Evolutionary conservation across 2,113 vertebrate species (phyloP).

Genomic region (Oenanthe melanoleuca): DNA sequence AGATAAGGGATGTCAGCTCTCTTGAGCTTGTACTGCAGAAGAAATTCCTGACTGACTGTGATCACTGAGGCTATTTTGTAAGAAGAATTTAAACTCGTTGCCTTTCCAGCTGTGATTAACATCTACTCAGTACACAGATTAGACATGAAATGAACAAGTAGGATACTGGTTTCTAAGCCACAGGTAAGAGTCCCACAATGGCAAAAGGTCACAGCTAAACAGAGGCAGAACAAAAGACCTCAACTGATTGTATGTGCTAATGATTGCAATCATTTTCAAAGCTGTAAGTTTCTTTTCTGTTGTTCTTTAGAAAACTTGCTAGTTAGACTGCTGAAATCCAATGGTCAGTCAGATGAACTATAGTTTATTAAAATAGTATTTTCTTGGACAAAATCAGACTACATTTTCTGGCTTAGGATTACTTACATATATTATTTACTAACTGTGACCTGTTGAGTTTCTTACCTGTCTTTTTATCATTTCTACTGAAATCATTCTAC

Average conservation of each 20-base stretch:
- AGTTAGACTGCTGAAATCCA: not conserved
- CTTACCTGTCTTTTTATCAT: not conserved
- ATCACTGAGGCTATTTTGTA: not conserved
- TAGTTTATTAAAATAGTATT: not conserved
- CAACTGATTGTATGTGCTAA: fast-evolving
- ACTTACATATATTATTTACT: not conserved
- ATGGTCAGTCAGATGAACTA: not conserved
- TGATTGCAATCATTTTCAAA: not conserved
- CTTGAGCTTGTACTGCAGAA: not conserved
- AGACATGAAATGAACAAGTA: not conserved
- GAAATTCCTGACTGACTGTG: not conserved
- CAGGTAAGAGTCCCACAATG: not conserved
- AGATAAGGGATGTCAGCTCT: not conserved
- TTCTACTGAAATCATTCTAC: not conserved
- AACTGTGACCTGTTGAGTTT: not conserved
- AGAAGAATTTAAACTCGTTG: not conserved
- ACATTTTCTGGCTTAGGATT: not conserved
- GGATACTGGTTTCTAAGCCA: not conserved
- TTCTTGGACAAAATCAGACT: not conserved
- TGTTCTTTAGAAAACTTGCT: not conserved
- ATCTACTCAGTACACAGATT: not conserved
- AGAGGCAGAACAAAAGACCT: not conserved
- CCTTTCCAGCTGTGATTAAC: not conserved
- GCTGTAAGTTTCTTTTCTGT: not conserved
- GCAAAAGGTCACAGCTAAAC: not conserved